phyloP scores from a whole-genome alignment of 2,797 vertebrate species.

The Cheracebus regulus region DNA sequence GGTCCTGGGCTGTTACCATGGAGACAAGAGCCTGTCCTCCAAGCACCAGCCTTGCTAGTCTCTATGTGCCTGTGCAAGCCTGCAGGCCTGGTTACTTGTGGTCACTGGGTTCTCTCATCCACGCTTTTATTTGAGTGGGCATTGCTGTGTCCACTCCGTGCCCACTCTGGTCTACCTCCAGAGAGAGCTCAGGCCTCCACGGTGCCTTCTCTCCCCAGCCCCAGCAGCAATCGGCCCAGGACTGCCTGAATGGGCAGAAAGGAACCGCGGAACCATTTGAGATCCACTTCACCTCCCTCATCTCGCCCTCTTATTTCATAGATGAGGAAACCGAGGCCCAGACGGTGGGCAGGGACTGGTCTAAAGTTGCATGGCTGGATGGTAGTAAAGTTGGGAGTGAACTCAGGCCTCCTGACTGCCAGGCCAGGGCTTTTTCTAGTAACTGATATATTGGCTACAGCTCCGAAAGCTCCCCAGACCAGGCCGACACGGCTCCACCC shows the following conservation, averaged over 20 bases:
- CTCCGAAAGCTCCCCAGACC: rapidly evolving
- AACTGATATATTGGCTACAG: conserved; percentile 24
- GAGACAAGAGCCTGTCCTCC: background rate
- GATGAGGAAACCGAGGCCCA: background rate
- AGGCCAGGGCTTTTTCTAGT: conserved; percentile 52
- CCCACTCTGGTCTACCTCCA: background rate
- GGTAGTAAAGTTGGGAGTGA: conserved; percentile 19
- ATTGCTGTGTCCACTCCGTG: background rate
- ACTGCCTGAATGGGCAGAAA: background rate
- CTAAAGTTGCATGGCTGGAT: background rate
- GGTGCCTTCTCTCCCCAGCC: background rate
- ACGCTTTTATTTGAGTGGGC: background rate
- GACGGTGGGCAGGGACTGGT: background rate
- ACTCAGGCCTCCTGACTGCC: background rate
- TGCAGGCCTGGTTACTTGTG: background rate
- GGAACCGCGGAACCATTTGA: background rate
- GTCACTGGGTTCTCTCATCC: background rate
- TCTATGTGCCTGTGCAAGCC: background rate
- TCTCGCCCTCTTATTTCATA: background rate
- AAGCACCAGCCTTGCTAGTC: background rate
- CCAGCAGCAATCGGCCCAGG: background rate
- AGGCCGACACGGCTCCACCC: rapidly evolving
- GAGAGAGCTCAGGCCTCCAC: background rate
- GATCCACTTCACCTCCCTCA: background rate
- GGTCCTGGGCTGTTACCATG: background rate